Conservation (phyloP, 2,888 invertebrate species). For the Xylophagus ater region DNA sequence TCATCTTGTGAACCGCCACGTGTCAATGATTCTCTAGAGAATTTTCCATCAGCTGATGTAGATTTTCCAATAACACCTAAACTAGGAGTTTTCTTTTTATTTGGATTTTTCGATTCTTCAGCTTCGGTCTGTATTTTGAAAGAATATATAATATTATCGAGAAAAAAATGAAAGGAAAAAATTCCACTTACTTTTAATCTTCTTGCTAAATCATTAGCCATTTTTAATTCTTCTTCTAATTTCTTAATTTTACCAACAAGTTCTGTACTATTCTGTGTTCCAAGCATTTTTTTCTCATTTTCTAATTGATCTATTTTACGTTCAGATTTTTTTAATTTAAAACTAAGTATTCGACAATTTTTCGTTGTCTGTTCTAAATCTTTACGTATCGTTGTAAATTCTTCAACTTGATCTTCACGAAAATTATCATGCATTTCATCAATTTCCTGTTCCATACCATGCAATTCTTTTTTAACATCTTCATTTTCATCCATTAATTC, state of each 20-base stretch:
- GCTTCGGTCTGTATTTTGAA: conserved; percentile 27
- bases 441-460: conserved; percentile 92
- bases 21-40: conserved; percentile 62
- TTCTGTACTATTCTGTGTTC: conserved; percentile 49
- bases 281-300: conserved; percentile 63
- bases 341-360: conserved; percentile 95
- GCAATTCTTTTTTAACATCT: conserved; percentile 83
- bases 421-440: conserved; percentile 98
- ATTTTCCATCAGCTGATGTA: conserved; percentile 54
- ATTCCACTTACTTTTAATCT: conserved; percentile 46
- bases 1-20: conserved; percentile 72
- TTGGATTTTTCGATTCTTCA: conserved; percentile 30
- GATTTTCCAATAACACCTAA: conserved; percentile 46
- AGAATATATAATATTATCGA: neutral
- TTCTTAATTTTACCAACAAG: conserved; percentile 61
- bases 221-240: conserved; percentile 73
- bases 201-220: conserved; percentile 63
- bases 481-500: conserved; percentile 94
- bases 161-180: neutral
- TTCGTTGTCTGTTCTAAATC: conserved; percentile 95
- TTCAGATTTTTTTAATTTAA: conserved; percentile 94
- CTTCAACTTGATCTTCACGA: conserved; percentile 93
- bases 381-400: conserved; percentile 85
- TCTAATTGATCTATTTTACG: conserved; percentile 78
- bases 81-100: conserved; percentile 48